Evolutionary conservation across 1,140 invertebrate species (phyloP), one percentile per base, ranked within the genome.

Genomic region (Dysdera silvatica): DNA sequence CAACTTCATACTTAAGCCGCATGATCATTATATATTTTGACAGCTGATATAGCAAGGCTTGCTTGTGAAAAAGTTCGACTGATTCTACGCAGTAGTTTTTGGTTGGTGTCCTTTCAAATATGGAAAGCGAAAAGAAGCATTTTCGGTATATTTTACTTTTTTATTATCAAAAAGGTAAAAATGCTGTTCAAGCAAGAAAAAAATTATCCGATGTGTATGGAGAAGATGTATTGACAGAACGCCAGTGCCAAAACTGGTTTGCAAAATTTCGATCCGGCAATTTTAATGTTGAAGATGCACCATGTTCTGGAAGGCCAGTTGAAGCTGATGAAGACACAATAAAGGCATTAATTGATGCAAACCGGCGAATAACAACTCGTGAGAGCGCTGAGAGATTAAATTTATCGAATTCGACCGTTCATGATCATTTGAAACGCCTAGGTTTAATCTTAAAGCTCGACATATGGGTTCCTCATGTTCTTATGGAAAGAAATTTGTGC

Each of bases 171-270:
- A 43, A 43, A 43, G 4, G 5, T 43, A 43, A 32, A 51, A 51
- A 51, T 32, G 29, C 48, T 31, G 29, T 51, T 51, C 6, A 31
- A 32, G 29, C 48, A 29, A 51, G 48, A 32, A n/a, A 51, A 51
- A 31, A 51, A 51, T 31, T 51, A 43, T 43, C n/a, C 41, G 41
- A 43, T 43, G 41, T 43, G 41, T 32, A 51, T 7, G 7, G 8
- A 51, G 28, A 32, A 51, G 26, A 51, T 51, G 4, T 51, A 26
- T 51, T 51, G 28, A 51, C 48, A 51, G 48, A 31, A 51, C 28
- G 12, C 20, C 4, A 32, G 26, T 31, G 7, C 26, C 26, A 51
- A 31, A 51, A 51, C 26, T 31, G 48, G n/a, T 51, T 51, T 51
- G 48, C 26, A 51, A 16, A 32, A 51, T 51, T 51, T 51, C 29